Evolutionary conservation across 2,797 vertebrate genomes (phyloP), one percentile per base, ranked within the genome.

Genomic region (Decapterus maruadsi): DNA sequence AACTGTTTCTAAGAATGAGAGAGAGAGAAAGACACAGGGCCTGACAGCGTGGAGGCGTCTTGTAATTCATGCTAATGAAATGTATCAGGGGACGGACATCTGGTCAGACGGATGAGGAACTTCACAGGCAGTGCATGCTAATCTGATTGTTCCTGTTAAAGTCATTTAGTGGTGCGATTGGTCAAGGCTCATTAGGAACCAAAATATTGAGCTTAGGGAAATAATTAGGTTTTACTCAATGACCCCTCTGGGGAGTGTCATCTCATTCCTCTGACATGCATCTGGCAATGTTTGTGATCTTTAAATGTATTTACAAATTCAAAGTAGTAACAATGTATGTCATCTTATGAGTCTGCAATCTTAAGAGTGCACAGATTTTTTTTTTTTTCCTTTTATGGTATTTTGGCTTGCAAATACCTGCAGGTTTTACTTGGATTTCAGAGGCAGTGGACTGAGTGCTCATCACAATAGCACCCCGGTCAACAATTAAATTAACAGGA

Each of bases 111-210:
- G 72, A 76, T 80, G 26, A 3, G 69, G 51, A 85, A 71, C 58
- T 42, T 5, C 50, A 74, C 54, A 75, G 71, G 68, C 55, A 51
- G 40, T 8, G 53, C 43, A 2, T 4, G 56, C 67, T 80, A 65
- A 90, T 81, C 82, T 76, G 83, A 82, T 84, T 68, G 76, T 84
- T 90, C 66, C 73, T 36, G 1, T 80, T 78, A 64, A 80, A 87
- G 80, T 68, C 85, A 87, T 66, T 46, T 22, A 68, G 75, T 69
- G 69, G 86, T 82, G 68, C 9, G 63, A 89, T 85, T 81, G 70
- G 87, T 83, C 83, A 81, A 75, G 89, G 78, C 76, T 86, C 86
- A 84, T 88, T 87, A 82, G 72, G 58, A 86, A 82, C 60, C 60
- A 82, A 68, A 75, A 80, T 74, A 77, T 58, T 80, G 70, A 88